A percentile compares a stretch with the other conserved stretches of the same genome.
Evolutionary conservation across 2,113 vertebrate species (phyloP).

Genomic region (Colossoma macropomum): DNA sequence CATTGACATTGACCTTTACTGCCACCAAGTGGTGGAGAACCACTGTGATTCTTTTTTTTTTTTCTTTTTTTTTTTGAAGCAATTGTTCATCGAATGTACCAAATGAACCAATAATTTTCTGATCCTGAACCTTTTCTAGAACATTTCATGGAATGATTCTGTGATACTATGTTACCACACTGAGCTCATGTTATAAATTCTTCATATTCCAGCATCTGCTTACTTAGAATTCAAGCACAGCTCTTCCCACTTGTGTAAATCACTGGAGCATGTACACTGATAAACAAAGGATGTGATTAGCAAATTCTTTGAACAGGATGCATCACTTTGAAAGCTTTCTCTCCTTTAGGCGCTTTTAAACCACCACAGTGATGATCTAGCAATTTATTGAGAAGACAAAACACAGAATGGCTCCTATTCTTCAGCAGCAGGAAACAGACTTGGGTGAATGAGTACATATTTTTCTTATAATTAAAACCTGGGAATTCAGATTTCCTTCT

Average conservation of each 20-base stretch:
- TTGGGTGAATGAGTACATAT: neutral
- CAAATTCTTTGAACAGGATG: neutral
- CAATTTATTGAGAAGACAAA: too few species aligned
- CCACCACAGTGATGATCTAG: too few species aligned
- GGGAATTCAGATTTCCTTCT: neutral
- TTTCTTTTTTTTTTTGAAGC: too few species aligned
- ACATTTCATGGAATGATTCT: neutral
- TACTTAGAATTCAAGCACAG: slow-evolving; percentile 9
- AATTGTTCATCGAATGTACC: too few species aligned
- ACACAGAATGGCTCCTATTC: neutral
- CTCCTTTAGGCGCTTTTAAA: neutral
- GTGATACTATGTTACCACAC: neutral
- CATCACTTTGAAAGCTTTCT: neutral
- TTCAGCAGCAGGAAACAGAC: neutral
- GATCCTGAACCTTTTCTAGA: neutral
- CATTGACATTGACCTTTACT: neutral
- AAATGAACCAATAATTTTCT: neutral
- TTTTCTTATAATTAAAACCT: too few species aligned
- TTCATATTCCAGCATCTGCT: neutral
- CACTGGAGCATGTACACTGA: neutral
- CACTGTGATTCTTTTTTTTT: neutral
- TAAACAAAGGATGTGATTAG: neutral
- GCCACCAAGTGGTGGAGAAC: neutral
- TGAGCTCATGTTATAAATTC: neutral
- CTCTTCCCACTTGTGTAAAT: neutral